Conservation (phyloP, 2,888 invertebrate genomes). For the Agrotis clavis region DNA sequence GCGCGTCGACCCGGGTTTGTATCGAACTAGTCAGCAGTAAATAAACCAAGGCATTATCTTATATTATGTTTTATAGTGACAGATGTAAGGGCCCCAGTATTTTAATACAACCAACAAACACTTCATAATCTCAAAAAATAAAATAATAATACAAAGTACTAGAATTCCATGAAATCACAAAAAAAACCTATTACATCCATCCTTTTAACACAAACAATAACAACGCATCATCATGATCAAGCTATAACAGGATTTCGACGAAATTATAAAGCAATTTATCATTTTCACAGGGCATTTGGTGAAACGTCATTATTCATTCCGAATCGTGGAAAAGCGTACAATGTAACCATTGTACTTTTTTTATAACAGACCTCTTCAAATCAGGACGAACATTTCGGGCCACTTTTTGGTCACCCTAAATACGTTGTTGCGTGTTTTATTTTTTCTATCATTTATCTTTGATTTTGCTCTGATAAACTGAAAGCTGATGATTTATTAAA, state of each 20-base stretch:
- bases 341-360: conserved; percentile 71
- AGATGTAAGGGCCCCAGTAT: too few relatives aligned
- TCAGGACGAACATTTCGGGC: conserved; percentile 57
- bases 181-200: conserved; percentile 19
- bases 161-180: conserved; percentile 31
- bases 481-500: background rate
- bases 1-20: too few relatives aligned
- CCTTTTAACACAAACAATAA: conserved; percentile 49
- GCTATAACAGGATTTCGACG: conserved; percentile 71
- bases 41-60: background rate
- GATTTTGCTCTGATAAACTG: conserved; percentile 5
- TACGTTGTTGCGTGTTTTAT: conserved; percentile 39
- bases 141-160: background rate
- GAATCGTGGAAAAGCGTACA: conserved; percentile 73
- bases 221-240: conserved; percentile 71
- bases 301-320: conserved; percentile 83
- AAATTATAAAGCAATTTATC: conserved; percentile 84
- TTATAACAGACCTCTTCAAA: conserved; percentile 71
- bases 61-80: too few relatives aligned
- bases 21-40: background rate
- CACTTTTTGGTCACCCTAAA: conserved; percentile 22
- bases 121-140: background rate
- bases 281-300: conserved; percentile 76
- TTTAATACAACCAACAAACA: background rate
- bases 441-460: conserved; percentile 5